These are phyloP conservation scores for Arremon aurantiirostris DNA, from an alignment of 2,797 vertebrate species.

Conservation along the genomic window DNA sequence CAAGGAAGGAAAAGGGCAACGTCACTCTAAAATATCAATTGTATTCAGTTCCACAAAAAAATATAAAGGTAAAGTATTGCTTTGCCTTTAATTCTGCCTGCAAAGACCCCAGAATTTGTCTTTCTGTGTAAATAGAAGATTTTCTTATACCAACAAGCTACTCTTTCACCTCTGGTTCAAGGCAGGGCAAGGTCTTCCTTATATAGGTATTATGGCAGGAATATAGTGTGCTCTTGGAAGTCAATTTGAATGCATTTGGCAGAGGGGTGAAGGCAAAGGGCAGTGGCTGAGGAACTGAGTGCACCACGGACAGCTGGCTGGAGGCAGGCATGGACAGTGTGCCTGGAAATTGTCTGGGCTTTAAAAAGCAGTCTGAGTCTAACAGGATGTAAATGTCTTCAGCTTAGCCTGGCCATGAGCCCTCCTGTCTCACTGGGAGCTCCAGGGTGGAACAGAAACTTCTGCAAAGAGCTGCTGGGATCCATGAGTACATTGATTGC, in stretches of 20 bases:
- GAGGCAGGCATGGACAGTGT: background rate
- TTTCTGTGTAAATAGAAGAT: background rate
- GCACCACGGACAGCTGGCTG: background rate
- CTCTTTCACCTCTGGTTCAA: background rate
- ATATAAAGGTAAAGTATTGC: background rate
- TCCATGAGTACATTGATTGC: background rate
- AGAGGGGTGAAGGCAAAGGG: fast-evolving
- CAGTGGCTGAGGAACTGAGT: background rate
- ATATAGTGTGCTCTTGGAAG: background rate
- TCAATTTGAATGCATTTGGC: background rate
- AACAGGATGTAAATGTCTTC: background rate
- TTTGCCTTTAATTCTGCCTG: background rate
- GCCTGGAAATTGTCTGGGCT: background rate
- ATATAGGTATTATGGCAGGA: background rate
- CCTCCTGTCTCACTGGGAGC: background rate
- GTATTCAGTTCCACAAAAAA: background rate
- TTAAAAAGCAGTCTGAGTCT: background rate
- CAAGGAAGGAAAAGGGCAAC: slow-evolving; percentile 6
- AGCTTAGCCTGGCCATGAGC: background rate
- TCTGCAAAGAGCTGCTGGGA: background rate
- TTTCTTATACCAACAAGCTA: background rate
- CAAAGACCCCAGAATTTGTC: background rate
- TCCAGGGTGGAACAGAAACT: background rate
- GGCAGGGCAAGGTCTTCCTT: background rate
- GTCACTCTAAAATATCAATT: background rate